A percentile compares a stretch with the other conserved stretches of the same genome.
These are phyloP conservation scores for Suncus etruscus DNA, from an alignment of 2,113 vertebrate genomes.

Conservation along the genomic window DNA sequence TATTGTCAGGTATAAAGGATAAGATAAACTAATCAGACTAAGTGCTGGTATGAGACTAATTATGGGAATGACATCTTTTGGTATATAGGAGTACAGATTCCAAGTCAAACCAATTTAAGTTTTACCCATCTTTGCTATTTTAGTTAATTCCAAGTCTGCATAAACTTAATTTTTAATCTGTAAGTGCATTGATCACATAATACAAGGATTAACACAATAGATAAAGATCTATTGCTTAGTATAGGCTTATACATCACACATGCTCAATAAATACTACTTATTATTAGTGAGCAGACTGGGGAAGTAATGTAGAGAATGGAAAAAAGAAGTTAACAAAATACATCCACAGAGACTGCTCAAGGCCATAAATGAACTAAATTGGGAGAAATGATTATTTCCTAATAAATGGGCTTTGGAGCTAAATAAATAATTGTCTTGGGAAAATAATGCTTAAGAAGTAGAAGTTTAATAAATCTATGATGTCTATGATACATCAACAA, in stretches of 20 bases:
- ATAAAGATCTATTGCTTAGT: neutral
- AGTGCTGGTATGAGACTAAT: accelerated
- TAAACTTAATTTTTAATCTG: neutral
- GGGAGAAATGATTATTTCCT: neutral
- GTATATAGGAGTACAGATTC: neutral
- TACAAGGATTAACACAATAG: neutral
- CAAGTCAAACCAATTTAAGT: neutral
- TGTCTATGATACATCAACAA: neutral
- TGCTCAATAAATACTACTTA: neutral
- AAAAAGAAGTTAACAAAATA: neutral
- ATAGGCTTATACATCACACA: neutral
- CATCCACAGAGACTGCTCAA: neutral
- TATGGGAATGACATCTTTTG: neutral
- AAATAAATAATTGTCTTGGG: neutral
- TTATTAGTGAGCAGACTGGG: neutral
- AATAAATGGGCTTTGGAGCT: neutral
- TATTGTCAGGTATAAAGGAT: neutral
- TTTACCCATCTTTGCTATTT: neutral
- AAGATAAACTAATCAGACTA: neutral
- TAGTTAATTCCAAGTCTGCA: constrained; percentile 14
- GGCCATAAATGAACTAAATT: neutral
- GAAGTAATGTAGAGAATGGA: neutral
- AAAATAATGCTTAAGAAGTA: constrained; percentile 27
- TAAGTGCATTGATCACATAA: neutral
- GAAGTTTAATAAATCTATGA: neutral